Conservation (phyloP, 2,888 invertebrate species). For the Drosophila pseudotalamancana region DNA sequence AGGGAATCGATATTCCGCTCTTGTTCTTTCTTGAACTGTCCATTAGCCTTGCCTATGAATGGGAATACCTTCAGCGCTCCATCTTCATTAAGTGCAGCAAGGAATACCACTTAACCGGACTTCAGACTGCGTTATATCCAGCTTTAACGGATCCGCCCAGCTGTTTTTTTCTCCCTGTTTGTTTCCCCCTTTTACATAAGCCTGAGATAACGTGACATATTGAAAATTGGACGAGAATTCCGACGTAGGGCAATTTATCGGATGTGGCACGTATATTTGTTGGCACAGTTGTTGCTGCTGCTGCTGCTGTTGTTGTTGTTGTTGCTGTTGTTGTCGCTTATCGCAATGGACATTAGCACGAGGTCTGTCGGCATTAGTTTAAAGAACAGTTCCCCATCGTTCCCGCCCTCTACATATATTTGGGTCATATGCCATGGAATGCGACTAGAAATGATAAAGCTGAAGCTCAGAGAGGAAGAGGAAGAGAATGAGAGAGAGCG, state of each 20-base stretch:
- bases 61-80: background rate
- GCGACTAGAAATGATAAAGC: constrained; percentile 22
- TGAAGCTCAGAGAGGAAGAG: constrained; percentile 6
- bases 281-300: constrained; percentile 6
- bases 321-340: constrained; percentile 13
- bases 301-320: background rate
- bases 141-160: background rate
- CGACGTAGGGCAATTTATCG: constrained; percentile 12
- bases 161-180: background rate
- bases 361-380: constrained; percentile 41
- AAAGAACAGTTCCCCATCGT: background rate
- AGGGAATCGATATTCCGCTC: no score
- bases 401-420: constrained; percentile 12
- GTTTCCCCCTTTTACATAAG: background rate
- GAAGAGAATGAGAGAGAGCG: background rate
- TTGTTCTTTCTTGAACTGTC: no score
- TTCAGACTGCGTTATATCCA: constrained; percentile 1
- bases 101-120: background rate
- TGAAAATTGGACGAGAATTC: background rate
- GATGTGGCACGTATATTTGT: constrained; percentile 10
- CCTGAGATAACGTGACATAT: constrained; percentile 1
- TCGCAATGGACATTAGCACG: constrained; percentile 37
- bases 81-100: background rate
- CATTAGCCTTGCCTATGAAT: no score
- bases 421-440: constrained; percentile 31